These are phyloP conservation scores for Actias luna DNA, from an alignment of 2,888 invertebrate genomes.

Conservation along the genomic window DNA sequence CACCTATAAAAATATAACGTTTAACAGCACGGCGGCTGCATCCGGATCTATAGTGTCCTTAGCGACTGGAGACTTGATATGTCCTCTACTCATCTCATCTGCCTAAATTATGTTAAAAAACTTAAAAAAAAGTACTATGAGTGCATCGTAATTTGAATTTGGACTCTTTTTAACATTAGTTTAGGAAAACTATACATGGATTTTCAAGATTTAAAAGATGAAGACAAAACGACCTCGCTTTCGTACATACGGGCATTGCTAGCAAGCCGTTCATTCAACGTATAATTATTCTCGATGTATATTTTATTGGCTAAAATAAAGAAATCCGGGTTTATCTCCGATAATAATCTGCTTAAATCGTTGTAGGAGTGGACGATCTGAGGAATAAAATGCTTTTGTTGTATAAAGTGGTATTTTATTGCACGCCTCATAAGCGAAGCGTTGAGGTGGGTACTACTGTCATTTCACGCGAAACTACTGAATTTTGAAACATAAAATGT, in stretches of 20 bases:
- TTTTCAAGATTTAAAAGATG: background rate
- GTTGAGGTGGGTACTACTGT: too few relatives aligned
- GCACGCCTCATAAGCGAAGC: too few relatives aligned
- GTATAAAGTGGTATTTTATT: too few relatives aligned
- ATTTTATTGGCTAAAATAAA: conserved; percentile 51
- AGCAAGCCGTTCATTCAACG: conserved; percentile 35
- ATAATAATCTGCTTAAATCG: conserved; percentile 34
- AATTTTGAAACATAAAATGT: too few relatives aligned
- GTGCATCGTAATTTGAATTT: too few relatives aligned
- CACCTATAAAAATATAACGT: conserved; percentile 51
- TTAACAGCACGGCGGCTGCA: conserved; percentile 42
- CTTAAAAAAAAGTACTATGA: too few relatives aligned
- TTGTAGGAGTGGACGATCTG: conserved; percentile 39
- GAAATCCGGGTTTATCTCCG: conserved; percentile 38
- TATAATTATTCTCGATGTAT: conserved; percentile 36
- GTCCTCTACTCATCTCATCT: conserved; percentile 44
- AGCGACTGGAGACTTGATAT: conserved; percentile 43
- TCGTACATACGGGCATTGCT: conserved; percentile 31
- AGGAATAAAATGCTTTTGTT: too few relatives aligned
- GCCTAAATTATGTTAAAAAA: conserved; percentile 36
- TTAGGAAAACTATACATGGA: too few relatives aligned
- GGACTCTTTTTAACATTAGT: too few relatives aligned
- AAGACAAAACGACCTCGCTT: conserved; percentile 33
- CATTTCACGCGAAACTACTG: too few relatives aligned
- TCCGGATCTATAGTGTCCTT: conserved; percentile 28